Conservation (phyloP, 2,888 invertebrate genomes). For the Baccha elongata region DNA sequence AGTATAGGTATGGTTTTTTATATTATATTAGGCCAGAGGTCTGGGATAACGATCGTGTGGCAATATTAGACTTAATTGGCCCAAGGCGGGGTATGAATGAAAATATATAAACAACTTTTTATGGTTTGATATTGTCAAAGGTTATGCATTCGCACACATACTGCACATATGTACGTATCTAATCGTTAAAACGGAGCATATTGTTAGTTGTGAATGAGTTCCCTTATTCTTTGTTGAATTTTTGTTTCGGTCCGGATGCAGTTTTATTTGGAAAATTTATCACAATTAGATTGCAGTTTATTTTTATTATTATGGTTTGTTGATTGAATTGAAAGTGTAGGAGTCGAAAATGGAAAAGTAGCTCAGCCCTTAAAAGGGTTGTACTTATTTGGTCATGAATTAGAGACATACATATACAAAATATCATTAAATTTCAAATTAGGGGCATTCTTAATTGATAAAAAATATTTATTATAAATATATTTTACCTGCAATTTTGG, state of each 20-base stretch:
- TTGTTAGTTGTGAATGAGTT: conserved; percentile 19
- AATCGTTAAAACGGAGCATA: not conserved
- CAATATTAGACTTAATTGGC: conserved; percentile 62
- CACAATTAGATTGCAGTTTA: conserved; percentile 37
- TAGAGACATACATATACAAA: not conserved
- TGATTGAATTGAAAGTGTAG: conserved; percentile 1
- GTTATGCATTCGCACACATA: conserved; percentile 35
- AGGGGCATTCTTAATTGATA: not conserved
- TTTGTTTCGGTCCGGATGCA: conserved; percentile 5
- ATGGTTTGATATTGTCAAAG: conserved; percentile 64
- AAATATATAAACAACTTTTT: conserved; percentile 46
- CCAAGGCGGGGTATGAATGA: conserved; percentile 27
- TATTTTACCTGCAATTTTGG: not conserved
- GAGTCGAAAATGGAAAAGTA: not conserved
- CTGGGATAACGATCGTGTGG: conserved; percentile 63
- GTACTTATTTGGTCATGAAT: too few species aligned
- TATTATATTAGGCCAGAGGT: conserved; percentile 42
- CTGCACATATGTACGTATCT: not conserved
- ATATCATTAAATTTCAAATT: not conserved
- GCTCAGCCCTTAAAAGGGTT: not conserved
- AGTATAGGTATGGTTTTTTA: not conserved
- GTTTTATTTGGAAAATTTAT: conserved; percentile 44
- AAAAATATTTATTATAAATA: not conserved
- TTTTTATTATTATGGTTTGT: not conserved
- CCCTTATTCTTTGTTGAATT: conserved; percentile 3